Evolutionary conservation across 2,113 vertebrate genomes (phyloP), one percentile per base, ranked within the genome.

Genomic region (Podilymbus podiceps): DNA sequence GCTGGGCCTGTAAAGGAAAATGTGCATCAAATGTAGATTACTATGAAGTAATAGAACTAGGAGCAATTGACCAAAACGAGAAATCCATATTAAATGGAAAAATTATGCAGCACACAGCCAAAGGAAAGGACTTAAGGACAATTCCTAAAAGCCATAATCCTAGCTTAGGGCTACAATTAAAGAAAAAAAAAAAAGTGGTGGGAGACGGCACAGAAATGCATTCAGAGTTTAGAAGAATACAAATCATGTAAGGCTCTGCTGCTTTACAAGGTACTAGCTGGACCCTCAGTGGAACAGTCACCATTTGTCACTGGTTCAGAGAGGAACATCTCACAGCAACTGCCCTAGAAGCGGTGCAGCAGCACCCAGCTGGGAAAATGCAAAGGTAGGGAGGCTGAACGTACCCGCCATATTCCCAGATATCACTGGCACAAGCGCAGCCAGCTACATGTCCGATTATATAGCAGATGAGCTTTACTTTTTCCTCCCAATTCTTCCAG

Each of bases 1-100:
- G 35, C 88, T 50, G 35, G 76, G 72, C 52, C 85, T 68, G 76
- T 75, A 52, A 85, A 90, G 50, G 33, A 25, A 92, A 96, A 94
- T 68, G 56, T 53, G 67, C 40, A 75, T 87, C 92, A 97, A 67
- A 89, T 86, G 73, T 49, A 90, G 80, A 94, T 90, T 80, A 52
- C 64, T 84, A 27, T 46, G 73, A 95, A 90, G 68, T 55, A 94
- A 94, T 56, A 89, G 60, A 76, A 68, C 68, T 27, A 92, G 79
- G 56, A 95, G 86, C 90, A 95, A 93, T 76, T 93, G 90, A 92
- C 86, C 83, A 94, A 94, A 90, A 81, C 16, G 7, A 97, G 76
- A 94, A 93, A 95, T 88, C 46, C 66, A 64, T 86, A 92, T 90
- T 93, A 92, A 95, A 97, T 93, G 83, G 79, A 87, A 93, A 94